Percentiles rank a stretch among this genome's conserved stretches.
These are phyloP conservation scores for Pycnomerus fuliginosus DNA, from an alignment of 2,888 invertebrate species.

Conservation along the genomic window DNA sequence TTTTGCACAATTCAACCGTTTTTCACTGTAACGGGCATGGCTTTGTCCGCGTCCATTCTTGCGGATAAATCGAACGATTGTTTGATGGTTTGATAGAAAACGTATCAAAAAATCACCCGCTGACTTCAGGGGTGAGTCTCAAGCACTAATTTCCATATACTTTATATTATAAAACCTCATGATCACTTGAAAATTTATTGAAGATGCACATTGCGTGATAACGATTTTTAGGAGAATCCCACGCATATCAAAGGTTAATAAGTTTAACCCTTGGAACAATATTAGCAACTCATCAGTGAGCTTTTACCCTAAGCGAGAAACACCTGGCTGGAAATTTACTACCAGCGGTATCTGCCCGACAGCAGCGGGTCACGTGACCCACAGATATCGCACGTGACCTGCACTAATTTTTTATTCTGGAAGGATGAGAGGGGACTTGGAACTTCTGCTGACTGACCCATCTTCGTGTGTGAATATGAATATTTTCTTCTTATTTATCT, in stretches of 20 bases:
- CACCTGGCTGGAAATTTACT: slow-evolving; percentile 31
- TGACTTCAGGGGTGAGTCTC: slow-evolving; percentile 22
- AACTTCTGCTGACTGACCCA: no score
- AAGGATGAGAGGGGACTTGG: no score
- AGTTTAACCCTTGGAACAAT: slow-evolving; percentile 20
- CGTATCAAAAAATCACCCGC: slow-evolving; percentile 27
- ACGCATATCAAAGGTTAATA: slow-evolving; percentile 26
- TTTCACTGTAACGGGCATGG: no score
- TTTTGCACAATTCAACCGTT: no score
- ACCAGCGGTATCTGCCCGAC: slow-evolving; percentile 21
- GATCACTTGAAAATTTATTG: no score
- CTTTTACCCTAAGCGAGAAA: slow-evolving; percentile 25
- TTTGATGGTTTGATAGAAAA: slow-evolving; percentile 19
- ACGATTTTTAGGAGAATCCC: slow-evolving; percentile 21
- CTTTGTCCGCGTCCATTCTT: no score
- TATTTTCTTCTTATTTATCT: no score
- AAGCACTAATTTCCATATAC: no score
- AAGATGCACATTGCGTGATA: not conserved
- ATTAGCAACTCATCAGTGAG: slow-evolving; percentile 28
- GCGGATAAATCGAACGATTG: slow-evolving; percentile 15
- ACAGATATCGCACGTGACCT: slow-evolving; percentile 37
- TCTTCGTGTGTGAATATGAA: no score
- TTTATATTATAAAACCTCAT: no score
- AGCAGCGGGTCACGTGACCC: slow-evolving; percentile 42
- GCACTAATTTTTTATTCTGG: slow-evolving; percentile 33